phyloP scores from a whole-genome alignment of 1,140 invertebrate genomes.

The Macrobrachium nipponense region DNA sequence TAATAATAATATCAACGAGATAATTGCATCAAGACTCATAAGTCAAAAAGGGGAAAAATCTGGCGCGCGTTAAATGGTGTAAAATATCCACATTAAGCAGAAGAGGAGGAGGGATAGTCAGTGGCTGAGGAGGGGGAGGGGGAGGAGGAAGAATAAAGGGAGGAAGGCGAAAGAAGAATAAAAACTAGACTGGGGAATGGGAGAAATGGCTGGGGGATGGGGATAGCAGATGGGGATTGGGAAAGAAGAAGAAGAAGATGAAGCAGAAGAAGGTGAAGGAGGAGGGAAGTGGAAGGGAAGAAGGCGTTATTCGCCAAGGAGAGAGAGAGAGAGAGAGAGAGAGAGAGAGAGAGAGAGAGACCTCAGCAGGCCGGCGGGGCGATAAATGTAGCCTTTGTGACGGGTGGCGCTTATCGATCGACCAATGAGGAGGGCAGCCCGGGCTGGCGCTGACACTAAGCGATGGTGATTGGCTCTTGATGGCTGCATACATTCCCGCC shows the following conservation, averaged over 20 bases:
- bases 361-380: not conserved
- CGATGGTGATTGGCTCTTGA: slow-evolving; percentile 59
- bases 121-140: not conserved
- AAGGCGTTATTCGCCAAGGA: too few relatives aligned
- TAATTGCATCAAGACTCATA: too few relatives aligned
- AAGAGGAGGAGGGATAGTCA: not conserved
- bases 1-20: too few relatives aligned
- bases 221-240: not conserved
- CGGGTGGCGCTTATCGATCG: slow-evolving; percentile 52
- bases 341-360: too few relatives aligned
- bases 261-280: too few relatives aligned
- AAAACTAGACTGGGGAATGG: not conserved
- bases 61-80: too few relatives aligned
- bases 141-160: not conserved
- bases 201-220: too few relatives aligned
- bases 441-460: slow-evolving; percentile 53
- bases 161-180: not conserved
- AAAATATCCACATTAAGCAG: too few relatives aligned
- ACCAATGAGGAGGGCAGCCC: slow-evolving; percentile 45
- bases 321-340: too few relatives aligned
- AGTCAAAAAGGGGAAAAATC: too few relatives aligned
- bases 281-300: not conserved
- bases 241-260: not conserved
- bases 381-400: slow-evolving; percentile 39
- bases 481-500: slow-evolving; percentile 54